Percentiles rank a stretch among this genome's conserved stretches.
These are phyloP conservation scores for Leptocoma aspasia DNA, from an alignment of 2,113 vertebrate species.

Conservation along the genomic window DNA sequence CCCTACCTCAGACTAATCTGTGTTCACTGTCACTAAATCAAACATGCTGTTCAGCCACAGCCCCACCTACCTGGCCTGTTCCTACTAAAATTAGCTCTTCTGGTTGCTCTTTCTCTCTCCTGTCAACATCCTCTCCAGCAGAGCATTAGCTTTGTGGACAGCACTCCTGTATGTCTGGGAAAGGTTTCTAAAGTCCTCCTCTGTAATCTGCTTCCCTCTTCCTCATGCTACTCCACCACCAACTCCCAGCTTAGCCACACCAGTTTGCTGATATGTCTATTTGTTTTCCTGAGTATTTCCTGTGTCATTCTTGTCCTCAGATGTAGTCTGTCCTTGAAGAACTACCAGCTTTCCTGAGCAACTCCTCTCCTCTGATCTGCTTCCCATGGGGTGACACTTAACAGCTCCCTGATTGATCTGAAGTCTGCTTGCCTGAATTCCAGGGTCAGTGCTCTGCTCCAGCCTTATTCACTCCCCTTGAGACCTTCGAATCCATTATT, in stretches of 20 bases:
- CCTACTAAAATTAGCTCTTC: not conserved
- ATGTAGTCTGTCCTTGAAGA: not conserved
- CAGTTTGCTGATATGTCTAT: not conserved
- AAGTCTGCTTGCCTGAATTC: not conserved
- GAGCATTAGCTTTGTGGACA: not conserved
- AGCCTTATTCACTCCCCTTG: not conserved
- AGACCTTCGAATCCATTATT: not conserved
- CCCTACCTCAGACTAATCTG: not conserved
- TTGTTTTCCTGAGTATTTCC: not conserved
- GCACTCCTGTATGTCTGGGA: not conserved
- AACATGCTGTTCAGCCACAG: not conserved
- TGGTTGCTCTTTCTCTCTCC: not conserved
- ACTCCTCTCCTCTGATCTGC: not conserved
- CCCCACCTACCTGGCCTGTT: not conserved
- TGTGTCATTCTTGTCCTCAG: not conserved
- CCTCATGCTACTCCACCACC: not conserved
- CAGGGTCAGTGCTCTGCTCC: not conserved
- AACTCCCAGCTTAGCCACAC: not conserved
- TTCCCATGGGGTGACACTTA: not conserved
- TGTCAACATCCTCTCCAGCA: not conserved
- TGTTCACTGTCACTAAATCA: not conserved
- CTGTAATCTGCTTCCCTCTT: not conserved
- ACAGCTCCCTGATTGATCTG: not conserved
- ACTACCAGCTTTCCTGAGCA: not conserved
- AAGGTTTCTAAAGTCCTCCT: not conserved